Percentiles rank a stretch among this genome's conserved stretches.
These are phyloP conservation scores for Pocillopora meandrina DNA, from an alignment of 92 coral and sea anemone genomes.

Conservation along the genomic window DNA sequence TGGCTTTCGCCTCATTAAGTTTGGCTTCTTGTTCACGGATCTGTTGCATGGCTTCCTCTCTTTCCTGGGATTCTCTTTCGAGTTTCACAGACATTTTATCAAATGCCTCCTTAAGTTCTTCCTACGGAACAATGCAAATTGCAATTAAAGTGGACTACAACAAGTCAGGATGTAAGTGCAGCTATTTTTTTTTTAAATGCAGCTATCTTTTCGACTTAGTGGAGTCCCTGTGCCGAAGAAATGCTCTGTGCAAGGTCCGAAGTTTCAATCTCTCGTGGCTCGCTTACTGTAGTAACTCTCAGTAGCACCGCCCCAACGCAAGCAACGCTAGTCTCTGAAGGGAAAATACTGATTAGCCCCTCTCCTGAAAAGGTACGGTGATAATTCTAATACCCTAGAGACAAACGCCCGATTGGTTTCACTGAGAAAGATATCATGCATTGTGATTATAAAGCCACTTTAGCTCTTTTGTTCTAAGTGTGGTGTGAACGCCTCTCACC, in stretches of 20 bases:
- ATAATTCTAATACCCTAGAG: too few relatives aligned
- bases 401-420: too few relatives aligned
- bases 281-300: too few relatives aligned
- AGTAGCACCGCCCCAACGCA: too few relatives aligned
- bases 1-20: conserved; percentile 78
- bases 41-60: conserved; percentile 94
- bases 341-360: too few relatives aligned
- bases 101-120: conserved; percentile 84
- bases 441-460: too few relatives aligned
- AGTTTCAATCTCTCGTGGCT: neutral
- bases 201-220: neutral
- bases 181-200: neutral
- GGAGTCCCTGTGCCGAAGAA: neutral
- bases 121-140: conserved; percentile 40
- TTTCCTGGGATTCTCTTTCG: conserved; percentile 86
- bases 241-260: neutral
- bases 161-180: neutral
- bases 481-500: conserved; percentile 47
- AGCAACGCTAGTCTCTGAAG: too few relatives aligned
- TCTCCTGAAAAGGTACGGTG: too few relatives aligned
- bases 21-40: conserved; percentile 92
- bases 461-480: neutral
- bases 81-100: conserved; percentile 88
- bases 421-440: too few relatives aligned
- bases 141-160: neutral